These are phyloP conservation scores for Empis stercorea DNA, from an alignment of 2,888 invertebrate species.

Conservation along the genomic window DNA sequence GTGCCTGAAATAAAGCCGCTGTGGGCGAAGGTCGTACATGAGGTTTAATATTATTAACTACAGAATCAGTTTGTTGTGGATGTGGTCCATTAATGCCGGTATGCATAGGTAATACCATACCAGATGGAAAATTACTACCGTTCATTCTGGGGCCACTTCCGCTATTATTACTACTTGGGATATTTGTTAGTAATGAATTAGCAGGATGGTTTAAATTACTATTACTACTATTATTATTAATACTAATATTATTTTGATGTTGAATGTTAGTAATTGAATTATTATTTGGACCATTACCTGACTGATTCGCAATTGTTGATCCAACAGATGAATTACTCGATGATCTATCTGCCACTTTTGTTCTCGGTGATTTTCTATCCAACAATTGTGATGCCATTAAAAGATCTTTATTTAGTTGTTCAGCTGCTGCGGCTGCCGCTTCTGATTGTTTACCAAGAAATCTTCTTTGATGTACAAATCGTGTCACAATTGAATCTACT, in stretches of 20 bases:
- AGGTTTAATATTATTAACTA: conserved; percentile 48
- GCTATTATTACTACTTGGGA: conserved; percentile 1
- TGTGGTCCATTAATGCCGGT: conserved; percentile 25
- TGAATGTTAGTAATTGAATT: conserved; percentile 29
- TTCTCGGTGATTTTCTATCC: conserved; percentile 70
- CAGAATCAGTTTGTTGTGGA: conserved; percentile 25
- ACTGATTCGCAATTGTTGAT: conserved; percentile 29
- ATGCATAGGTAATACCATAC: conserved; percentile 41
- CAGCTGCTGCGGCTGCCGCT: conserved; percentile 65
- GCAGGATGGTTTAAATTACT: conserved; percentile 15
- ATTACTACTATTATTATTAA: conserved; percentile 23
- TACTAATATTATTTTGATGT: conserved; percentile 20
- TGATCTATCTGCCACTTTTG: conserved; percentile 31
- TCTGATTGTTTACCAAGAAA: conserved; percentile 64
- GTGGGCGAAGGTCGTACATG: conserved; percentile 57
- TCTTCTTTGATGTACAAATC: conserved; percentile 70
- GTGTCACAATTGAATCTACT: conserved; percentile 76
- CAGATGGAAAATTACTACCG: conserved; percentile 40
- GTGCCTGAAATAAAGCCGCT: conserved; percentile 68
- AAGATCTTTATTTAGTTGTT: conserved; percentile 74
- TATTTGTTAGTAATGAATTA: conserved; percentile 10
- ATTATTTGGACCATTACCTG: conserved; percentile 36
- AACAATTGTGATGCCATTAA: conserved; percentile 68
- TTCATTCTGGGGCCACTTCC: conserved; percentile 46
- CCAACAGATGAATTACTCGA: conserved; percentile 9